A percentile compares a stretch with the other conserved stretches of the same genome.
These are phyloP conservation scores for Danio kyathit DNA, from an alignment of 2,797 vertebrate species.

Conservation along the genomic window DNA sequence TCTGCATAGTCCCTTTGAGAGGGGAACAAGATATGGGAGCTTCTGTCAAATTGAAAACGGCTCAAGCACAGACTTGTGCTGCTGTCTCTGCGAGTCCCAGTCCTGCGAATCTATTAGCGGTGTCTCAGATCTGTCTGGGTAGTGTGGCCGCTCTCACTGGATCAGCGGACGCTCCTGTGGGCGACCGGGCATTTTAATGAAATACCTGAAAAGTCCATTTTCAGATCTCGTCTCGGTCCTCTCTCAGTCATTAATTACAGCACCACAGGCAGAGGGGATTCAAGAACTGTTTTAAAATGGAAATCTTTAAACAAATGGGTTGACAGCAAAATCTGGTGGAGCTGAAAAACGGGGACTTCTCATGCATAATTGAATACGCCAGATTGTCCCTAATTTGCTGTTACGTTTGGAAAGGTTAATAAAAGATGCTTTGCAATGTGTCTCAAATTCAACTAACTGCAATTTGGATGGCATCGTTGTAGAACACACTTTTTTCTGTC, in stretches of 20 bases:
- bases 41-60: slow-evolving; percentile 49
- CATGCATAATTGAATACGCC: slow-evolving; percentile 38
- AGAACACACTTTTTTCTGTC: slow-evolving; percentile 47
- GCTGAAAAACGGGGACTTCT: background rate
- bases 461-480: slow-evolving; percentile 19
- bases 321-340: slow-evolving; percentile 27
- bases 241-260: slow-evolving; percentile 44
- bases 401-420: slow-evolving; percentile 36
- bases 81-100: slow-evolving; percentile 34
- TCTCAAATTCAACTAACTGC: slow-evolving; percentile 14
- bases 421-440: background rate
- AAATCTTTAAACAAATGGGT: slow-evolving; percentile 40
- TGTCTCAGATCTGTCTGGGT: slow-evolving; percentile 36
- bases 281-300: slow-evolving; percentile 40
- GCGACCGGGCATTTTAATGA: slow-evolving; percentile 55
- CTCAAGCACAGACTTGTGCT: slow-evolving; percentile 40
- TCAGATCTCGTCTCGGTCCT: slow-evolving; percentile 27
- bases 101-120: slow-evolving; percentile 57
- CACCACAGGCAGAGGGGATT: slow-evolving; percentile 18
- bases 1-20: slow-evolving; percentile 6
- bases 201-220: slow-evolving; percentile 53
- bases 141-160: slow-evolving; percentile 15
- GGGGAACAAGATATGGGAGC: slow-evolving; percentile 22
- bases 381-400: slow-evolving; percentile 19
- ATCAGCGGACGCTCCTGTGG: slow-evolving; percentile 27